Evolutionary conservation across 2,888 invertebrate species (phyloP).

Genomic region (Leucophora obtusa): DNA sequence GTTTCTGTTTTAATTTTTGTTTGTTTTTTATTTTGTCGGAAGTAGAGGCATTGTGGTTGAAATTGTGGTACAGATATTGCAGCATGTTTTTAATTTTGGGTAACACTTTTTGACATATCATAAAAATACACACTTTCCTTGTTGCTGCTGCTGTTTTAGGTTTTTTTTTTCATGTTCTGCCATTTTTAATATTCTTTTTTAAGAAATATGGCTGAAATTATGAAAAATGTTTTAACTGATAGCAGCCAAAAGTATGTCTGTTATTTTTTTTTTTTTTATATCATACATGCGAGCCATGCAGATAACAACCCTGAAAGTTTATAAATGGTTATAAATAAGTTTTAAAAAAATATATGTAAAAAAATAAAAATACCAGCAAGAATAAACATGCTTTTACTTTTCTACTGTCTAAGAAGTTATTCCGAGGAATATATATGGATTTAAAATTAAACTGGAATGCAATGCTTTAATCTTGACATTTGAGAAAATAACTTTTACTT

Average conservation of each 20-base stretch:
- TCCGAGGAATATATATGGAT: neutral
- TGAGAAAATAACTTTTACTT: too few species aligned
- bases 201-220: slow-evolving; percentile 56
- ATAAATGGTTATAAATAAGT: slow-evolving; percentile 39
- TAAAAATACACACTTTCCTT: slow-evolving; percentile 41
- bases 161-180: neutral
- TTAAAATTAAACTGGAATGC: neutral
- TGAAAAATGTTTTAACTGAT: slow-evolving; percentile 61
- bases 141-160: slow-evolving; percentile 16
- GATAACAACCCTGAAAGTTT: slow-evolving; percentile 60
- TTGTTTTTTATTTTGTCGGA: slow-evolving; percentile 1
- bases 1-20: slow-evolving; percentile 2
- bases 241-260: slow-evolving; percentile 48
- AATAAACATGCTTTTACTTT: slow-evolving; percentile 57
- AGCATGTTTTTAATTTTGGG: slow-evolving; percentile 60
- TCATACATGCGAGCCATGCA: slow-evolving; percentile 32
- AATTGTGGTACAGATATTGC: slow-evolving; percentile 59
- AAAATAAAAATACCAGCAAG: slow-evolving; percentile 20
- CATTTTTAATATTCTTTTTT: slow-evolving; percentile 23
- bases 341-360: slow-evolving; percentile 25
- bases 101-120: slow-evolving; percentile 62
- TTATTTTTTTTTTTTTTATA: slow-evolving; percentile 6
- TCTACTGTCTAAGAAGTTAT: neutral
- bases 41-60: slow-evolving; percentile 53
- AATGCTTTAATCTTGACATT: too few species aligned